Percentiles rank a stretch among this genome's conserved stretches.
Evolutionary conservation across 2,113 vertebrate species (phyloP).

Genomic region (Neopipo cinnamomea): DNA sequence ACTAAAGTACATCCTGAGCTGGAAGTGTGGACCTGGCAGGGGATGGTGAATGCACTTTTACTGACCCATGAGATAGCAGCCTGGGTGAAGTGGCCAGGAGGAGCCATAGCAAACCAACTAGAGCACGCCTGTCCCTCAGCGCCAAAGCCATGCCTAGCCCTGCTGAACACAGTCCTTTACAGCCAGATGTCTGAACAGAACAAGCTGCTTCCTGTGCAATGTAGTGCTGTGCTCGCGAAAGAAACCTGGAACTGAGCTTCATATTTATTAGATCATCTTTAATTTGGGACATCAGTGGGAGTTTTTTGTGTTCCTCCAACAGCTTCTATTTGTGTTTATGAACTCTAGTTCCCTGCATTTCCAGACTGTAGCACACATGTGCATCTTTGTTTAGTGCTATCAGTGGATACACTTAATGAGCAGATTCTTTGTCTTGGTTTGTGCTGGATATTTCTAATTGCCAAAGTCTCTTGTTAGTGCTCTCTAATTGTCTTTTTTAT

Average conservation of each 20-base stretch:
- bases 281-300: neutral
- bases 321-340: neutral
- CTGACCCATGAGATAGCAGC: neutral
- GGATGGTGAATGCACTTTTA: neutral
- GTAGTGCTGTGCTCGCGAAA: neutral
- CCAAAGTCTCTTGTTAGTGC: neutral
- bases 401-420: neutral
- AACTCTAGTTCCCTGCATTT: neutral
- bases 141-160: neutral
- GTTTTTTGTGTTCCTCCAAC: neutral
- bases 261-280: neutral
- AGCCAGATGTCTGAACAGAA: neutral
- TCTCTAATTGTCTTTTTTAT: neutral
- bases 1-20: neutral
- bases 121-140: neutral
- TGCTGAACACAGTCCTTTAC: neutral
- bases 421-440: neutral
- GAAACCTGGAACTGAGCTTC: neutral
- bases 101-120: neutral
- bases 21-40: neutral
- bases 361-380: neutral
- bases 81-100: neutral
- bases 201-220: neutral
- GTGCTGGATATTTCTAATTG: neutral
- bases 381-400: neutral